These are phyloP conservation scores for Mormyrops attenuatus DNA, from an alignment of 2,797 vertebrate species.

Conservation along the genomic window DNA sequence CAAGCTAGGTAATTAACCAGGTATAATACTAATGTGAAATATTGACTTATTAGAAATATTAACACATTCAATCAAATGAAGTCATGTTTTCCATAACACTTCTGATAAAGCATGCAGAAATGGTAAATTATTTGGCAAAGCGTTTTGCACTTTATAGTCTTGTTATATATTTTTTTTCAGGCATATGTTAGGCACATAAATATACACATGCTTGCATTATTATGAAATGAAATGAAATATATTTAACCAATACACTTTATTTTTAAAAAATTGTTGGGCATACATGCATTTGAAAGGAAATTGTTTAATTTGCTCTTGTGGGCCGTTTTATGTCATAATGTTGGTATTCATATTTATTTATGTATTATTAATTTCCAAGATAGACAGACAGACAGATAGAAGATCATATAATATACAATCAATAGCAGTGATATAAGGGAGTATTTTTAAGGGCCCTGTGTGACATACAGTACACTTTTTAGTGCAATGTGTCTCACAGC, in stretches of 20 bases:
- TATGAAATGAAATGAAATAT: background rate
- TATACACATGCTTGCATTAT: background rate
- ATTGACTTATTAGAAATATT: background rate
- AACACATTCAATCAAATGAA: background rate
- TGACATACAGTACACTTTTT: background rate
- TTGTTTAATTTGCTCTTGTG: background rate
- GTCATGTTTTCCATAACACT: background rate
- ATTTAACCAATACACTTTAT: background rate
- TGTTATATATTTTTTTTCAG: background rate
- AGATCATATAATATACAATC: background rate
- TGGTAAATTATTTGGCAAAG: background rate
- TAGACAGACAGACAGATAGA: background rate
- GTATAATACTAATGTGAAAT: background rate
- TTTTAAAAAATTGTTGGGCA: background rate
- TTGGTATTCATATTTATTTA: background rate
- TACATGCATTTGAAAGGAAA: background rate
- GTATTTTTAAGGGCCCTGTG: background rate
- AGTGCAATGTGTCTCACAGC: background rate
- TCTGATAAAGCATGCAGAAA: background rate
- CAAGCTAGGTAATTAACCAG: background rate
- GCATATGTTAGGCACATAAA: background rate
- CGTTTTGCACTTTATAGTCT: background rate
- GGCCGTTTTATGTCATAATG: background rate
- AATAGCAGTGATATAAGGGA: background rate
- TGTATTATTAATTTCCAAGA: background rate